A percentile compares a stretch with the other conserved stretches of the same genome.
These are phyloP conservation scores for Clarias gariepinus DNA, from an alignment of 2,113 vertebrate genomes.

Conservation along the genomic window DNA sequence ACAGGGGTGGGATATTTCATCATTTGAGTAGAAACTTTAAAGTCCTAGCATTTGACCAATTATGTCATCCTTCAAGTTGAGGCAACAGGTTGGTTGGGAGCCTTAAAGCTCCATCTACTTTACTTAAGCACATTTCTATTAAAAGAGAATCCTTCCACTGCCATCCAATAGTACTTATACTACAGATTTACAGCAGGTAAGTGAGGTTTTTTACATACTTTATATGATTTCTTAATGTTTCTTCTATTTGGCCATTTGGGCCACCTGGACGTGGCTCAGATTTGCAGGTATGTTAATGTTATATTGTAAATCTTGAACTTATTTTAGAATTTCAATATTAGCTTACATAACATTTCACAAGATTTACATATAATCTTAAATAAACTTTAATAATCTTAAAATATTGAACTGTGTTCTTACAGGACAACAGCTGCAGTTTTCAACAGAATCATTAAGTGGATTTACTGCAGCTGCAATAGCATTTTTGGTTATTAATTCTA, in stretches of 20 bases:
- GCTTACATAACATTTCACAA: background rate
- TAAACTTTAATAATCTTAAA: background rate
- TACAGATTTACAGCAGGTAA: conserved; percentile 62
- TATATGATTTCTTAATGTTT: conserved; percentile 47
- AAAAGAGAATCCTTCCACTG: conserved; percentile 50
- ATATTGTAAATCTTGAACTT: background rate
- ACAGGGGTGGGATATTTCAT: conserved; percentile 52
- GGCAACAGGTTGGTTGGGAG: background rate
- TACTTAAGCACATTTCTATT: conserved; percentile 50
- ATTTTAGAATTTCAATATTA: background rate
- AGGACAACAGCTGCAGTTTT: conserved; percentile 71
- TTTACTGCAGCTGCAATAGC: conserved; percentile 80
- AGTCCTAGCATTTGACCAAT: conserved; percentile 10
- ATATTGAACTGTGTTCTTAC: background rate
- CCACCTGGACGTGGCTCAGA: conserved; percentile 83
- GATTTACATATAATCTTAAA: background rate
- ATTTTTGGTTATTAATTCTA: conserved; percentile 78
- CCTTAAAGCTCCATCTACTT: conserved; percentile 64
- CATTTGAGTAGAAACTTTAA: conserved; percentile 42
- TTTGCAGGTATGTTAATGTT: conserved; percentile 74
- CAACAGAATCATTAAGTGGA: conserved; percentile 58
- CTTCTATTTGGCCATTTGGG: conserved; percentile 81
- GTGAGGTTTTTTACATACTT: conserved; percentile 26
- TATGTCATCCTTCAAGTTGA: conserved; percentile 50
- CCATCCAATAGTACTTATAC: conserved; percentile 38